Conservation (phyloP, 2,888 invertebrate species). For the Scaptomyza flava region DNA sequence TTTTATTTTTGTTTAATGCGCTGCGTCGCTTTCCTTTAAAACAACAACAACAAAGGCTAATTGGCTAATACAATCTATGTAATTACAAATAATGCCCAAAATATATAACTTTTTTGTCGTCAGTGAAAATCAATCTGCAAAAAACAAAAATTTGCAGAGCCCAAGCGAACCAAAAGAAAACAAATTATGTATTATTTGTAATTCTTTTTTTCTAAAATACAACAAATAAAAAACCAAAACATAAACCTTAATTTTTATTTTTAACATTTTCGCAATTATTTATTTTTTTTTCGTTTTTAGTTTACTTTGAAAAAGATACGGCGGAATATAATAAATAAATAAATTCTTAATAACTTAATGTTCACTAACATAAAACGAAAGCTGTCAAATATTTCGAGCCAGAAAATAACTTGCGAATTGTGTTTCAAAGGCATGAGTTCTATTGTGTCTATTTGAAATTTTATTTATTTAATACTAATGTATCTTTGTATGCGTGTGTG, state of each 20-base stretch:
- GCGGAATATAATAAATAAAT: background rate
- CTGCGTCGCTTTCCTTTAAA: conserved; percentile 60
- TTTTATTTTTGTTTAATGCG: conserved; percentile 61
- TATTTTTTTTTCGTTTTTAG: background rate
- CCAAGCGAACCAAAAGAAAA: conserved; percentile 78
- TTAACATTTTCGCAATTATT: background rate
- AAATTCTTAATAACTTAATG: conserved; percentile 1
- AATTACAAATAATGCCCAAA: conserved; percentile 59
- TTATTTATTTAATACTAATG: conserved; percentile 1
- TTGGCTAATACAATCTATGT: conserved; percentile 52
- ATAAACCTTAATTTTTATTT: conserved; percentile 47
- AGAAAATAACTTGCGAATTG: conserved; percentile 6
- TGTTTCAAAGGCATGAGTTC: conserved; percentile 43
- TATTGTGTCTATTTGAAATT: conserved; percentile 48
- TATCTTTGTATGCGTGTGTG: conserved; percentile 26
- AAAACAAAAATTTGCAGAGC: conserved; percentile 18
- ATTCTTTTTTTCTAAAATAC: conserved; percentile 75
- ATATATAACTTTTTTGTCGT: conserved; percentile 53
- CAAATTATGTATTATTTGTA: conserved; percentile 79
- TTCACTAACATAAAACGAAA: background rate
- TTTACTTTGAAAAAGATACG: background rate
- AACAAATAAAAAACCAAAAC: conserved; percentile 68
- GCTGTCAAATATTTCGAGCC: conserved; percentile 17
- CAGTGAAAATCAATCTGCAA: conserved; percentile 48
- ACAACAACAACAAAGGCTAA: conserved; percentile 42